Evolutionary conservation across 2,888 invertebrate genomes (phyloP).

Genomic region (Boloria euphrosyne): DNA sequence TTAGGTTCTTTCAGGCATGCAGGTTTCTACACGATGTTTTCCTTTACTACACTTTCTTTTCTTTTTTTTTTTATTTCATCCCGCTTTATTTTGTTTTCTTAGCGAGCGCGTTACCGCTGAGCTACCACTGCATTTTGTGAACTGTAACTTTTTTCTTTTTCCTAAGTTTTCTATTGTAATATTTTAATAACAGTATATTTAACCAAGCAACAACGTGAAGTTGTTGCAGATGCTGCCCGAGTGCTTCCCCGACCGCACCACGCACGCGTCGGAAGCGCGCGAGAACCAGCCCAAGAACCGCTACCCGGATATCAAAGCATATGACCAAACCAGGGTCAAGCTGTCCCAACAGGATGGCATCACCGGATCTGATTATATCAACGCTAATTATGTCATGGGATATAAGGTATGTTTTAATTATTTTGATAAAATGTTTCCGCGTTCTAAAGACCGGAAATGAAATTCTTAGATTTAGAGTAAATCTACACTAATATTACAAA

Average conservation of each 20-base stretch:
- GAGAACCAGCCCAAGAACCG: slow-evolving; percentile 94
- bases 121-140: no score
- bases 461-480: no score
- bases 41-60: neutral
- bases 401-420: slow-evolving; percentile 84
- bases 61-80: no score
- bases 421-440: neutral
- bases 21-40: no score
- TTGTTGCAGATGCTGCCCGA: slow-evolving; percentile 88
- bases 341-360: slow-evolving; percentile 89
- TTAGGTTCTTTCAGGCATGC: no score
- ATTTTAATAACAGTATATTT: slow-evolving; percentile 27
- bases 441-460: no score
- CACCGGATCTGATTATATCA: slow-evolving; percentile 94
- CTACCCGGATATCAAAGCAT: slow-evolving; percentile 96
- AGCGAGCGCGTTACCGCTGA: no score
- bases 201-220: slow-evolving; percentile 48
- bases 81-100: no score
- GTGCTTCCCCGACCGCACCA: slow-evolving; percentile 92
- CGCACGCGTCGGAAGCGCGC: slow-evolving; percentile 91
- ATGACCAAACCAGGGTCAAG: slow-evolving; percentile 95
- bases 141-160: no score
- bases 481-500: no score
- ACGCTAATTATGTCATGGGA: slow-evolving; percentile 94
- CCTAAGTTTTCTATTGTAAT: neutral